Conservation (phyloP, 2,888 invertebrate species). For the Carpatolechia fugitivella region DNA sequence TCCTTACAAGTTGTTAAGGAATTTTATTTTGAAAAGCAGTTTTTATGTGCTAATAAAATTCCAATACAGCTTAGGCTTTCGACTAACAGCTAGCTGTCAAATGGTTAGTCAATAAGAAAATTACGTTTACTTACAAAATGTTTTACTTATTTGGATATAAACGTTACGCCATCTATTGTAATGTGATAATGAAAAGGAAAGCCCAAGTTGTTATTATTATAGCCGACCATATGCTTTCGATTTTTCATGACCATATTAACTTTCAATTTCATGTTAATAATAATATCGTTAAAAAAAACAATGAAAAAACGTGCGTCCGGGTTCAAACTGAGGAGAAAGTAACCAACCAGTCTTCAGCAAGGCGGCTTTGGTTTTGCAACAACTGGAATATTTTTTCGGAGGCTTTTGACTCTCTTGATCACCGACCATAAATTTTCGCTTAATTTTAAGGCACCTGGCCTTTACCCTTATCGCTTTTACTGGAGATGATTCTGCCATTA, state of each 20-base stretch:
- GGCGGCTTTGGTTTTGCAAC: conserved; percentile 45
- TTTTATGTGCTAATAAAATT: too few relatives aligned
- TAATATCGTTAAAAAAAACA: conserved; percentile 67
- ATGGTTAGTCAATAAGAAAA: too few relatives aligned
- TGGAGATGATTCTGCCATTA: conserved; percentile 17
- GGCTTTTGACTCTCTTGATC: conserved; percentile 31
- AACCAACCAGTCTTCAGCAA: conserved; percentile 51
- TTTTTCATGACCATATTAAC: conserved; percentile 58
- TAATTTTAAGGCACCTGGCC: conserved; percentile 30
- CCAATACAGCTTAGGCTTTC: too few relatives aligned
- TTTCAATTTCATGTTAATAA: conserved; percentile 67
- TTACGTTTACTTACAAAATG: too few relatives aligned
- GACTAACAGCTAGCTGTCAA: too few relatives aligned
- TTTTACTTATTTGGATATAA: background rate
- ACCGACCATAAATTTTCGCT: conserved; percentile 36
- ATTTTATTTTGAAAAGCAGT: too few relatives aligned
- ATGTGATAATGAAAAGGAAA: background rate
- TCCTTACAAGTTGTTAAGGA: background rate
- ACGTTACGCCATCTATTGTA: background rate
- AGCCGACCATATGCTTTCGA: conserved; percentile 52
- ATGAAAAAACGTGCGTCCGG: conserved; percentile 62
- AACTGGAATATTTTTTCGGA: conserved; percentile 47
- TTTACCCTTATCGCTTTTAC: conserved; percentile 35
- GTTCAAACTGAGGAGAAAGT: conserved; percentile 60
- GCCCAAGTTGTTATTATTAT: conserved; percentile 1